Conservation (phyloP, 2,888 invertebrate species). For the Drosophila birchii region DNA sequence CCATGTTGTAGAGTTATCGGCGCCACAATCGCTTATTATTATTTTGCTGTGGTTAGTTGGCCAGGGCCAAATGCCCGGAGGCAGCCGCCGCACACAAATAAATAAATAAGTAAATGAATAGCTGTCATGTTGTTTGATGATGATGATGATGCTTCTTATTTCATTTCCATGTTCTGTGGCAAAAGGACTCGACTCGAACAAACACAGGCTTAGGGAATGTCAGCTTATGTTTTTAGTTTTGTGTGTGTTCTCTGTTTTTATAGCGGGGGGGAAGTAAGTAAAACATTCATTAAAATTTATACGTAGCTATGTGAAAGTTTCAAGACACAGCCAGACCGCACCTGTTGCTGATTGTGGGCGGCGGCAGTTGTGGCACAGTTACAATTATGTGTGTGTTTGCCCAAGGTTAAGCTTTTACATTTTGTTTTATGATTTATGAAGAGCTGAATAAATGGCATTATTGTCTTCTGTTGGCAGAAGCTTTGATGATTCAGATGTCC, state of each 20-base stretch:
- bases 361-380: conserved; percentile 23
- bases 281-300: conserved; percentile 52
- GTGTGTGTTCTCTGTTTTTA: conserved; percentile 17
- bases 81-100: conserved; percentile 26
- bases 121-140: conserved; percentile 54
- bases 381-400: conserved; percentile 5
- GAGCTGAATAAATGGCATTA: conserved; percentile 26
- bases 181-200: conserved; percentile 53
- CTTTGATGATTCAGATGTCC: conserved; percentile 30
- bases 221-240: conserved; percentile 55
- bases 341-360: conserved; percentile 62
- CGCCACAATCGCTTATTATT: conserved; percentile 57
- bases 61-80: conserved; percentile 41
- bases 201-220: conserved; percentile 24
- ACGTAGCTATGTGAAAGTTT: conserved; percentile 54
- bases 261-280: conserved; percentile 12
- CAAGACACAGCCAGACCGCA: conserved; percentile 47
- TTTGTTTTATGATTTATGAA: conserved; percentile 44
- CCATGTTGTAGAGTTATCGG: conserved; percentile 57
- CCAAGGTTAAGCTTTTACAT: conserved; percentile 57
- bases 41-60: conserved; percentile 52
- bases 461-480: conserved; percentile 11
- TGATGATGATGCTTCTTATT: conserved; percentile 48
- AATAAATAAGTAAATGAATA: conserved; percentile 63
- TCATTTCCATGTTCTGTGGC: conserved; percentile 46